Base-by-base conservation (phyloP, 2,797 vertebrate genomes). In the Falco novaeseelandiae region DNA sequence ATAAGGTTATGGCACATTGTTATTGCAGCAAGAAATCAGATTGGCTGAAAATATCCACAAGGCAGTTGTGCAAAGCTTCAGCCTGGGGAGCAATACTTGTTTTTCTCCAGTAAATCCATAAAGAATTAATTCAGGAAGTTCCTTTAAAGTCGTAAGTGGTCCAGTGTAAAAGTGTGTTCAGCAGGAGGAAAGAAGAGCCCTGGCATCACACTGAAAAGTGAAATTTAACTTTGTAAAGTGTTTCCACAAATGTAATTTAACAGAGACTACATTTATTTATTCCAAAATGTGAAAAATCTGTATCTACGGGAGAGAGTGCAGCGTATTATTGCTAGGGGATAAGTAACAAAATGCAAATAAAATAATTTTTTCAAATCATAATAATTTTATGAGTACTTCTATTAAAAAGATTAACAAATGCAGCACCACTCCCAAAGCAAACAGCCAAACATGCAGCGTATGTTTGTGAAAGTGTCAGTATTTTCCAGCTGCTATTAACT, bases 401-500 rank as follows among this genome's bases (percentile, higher is more conserved):
- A 62, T 90, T 62, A 49, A 86, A 89, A 84, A 69, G 8, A 84
- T 67, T 58, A 78, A 52, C 12, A 66, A 92, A 54, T 54, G 52
- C 46, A 65, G 67, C 36, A n/a, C 49, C 82, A 21, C 4, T 13
- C 16, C 27, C 25, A 29, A 87, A 93, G 55, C 51, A 90, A 87
- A 62, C 40, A 89, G 54, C 25, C 58, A 89, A 89, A 70, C 72
- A 78, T 38, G 16, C 49, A 74, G 36, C 3, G 15, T 51, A 34
- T 69, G 11, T 79, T 40, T 62, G 54, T 36, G 51, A 70, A 93
- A 79, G 30, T 8, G 14, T 72, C 42, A 20, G 32, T 74, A 62
- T 81, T 88, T 88, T 70, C 77, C 40, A 79, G 65, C 59, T 93
- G 32, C 54, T 81, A 11, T 93, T 88, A 95, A 93, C 46, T 81